Conservation (phyloP, 2,113 vertebrate genomes). For the Cebus imitator region DNA sequence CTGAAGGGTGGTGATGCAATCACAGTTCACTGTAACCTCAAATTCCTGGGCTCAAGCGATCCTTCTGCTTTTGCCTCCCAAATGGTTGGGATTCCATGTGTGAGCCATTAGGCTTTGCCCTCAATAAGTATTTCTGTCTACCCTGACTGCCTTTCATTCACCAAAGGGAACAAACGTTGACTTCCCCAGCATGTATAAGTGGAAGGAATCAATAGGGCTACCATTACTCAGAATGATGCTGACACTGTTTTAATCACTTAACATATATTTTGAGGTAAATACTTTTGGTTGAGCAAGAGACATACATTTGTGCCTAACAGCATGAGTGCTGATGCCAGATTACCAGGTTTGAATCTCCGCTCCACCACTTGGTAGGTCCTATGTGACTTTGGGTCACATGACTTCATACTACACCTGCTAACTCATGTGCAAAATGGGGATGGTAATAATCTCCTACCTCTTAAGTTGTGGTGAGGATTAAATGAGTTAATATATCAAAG, state of each 20-base stretch:
- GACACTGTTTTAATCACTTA: neutral
- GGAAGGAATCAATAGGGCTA: neutral
- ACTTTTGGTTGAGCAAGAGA: neutral
- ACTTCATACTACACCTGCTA: neutral
- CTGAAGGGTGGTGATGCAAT: too few relatives aligned
- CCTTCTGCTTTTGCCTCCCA: too few relatives aligned
- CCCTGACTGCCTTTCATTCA: neutral
- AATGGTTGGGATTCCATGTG: too few relatives aligned
- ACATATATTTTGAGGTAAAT: neutral
- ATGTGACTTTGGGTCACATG: neutral
- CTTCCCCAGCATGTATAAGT: neutral
- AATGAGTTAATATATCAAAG: neutral
- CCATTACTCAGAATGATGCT: neutral
- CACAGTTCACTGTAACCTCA: too few relatives aligned
- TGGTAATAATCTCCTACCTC: neutral
- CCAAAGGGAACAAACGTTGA: neutral
- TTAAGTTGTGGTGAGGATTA: neutral
- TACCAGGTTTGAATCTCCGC: neutral
- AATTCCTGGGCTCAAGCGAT: too few relatives aligned
- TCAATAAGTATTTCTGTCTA: neutral
- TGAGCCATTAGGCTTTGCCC: too few relatives aligned
- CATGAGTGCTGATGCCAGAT: neutral
- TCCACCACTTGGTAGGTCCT: neutral
- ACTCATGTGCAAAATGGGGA: neutral
- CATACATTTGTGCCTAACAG: neutral